Base-by-base conservation (phyloP, 2,888 invertebrate genomes). In the Dilophus febrilis region DNA sequence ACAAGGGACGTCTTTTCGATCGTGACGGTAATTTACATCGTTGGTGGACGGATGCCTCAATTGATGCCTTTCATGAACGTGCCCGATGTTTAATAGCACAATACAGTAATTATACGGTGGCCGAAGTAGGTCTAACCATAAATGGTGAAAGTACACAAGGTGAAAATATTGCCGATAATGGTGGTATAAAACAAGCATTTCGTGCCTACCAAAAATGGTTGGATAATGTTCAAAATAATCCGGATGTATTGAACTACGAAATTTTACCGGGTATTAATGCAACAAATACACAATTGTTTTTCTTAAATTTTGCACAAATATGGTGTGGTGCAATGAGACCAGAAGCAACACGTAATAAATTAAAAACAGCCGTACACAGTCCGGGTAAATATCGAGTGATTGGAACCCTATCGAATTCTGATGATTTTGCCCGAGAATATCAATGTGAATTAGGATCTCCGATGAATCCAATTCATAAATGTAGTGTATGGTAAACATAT, bases 111-210 rank as follows among this genome's bases (percentile, higher is more conserved):
- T 94, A 87, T 51, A 70, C 76, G 0, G 77, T 92, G 3, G 73
- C 79, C 1, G 86, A 86, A 53, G 78, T 87, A 37, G 74, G 76
- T 46, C 73, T 81, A 60, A 68, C 74, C 18, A 65, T 85, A 7
- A 79, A 85, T 50, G 84, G 85, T 2, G 66, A 77, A 40, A 79
- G 77, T 51, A 92, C 92, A 0, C 80, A 83, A 61, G 73, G 61
- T 36, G 94, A 94, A 62, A 94, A 95, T 55, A 94, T 95, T 51
- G 94, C 94, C 0, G 95, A 95, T 57, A 94, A 94, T 55, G 94
- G 94, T 0, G 94, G 94, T 1, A 72, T 95, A 39, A 88, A 92
- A 53, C 87, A 92, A 59, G 84, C 92, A 0, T 94, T 83, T 49
- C 67, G 81, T 55, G 88, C 90, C 2, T 91, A 88, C 58, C 68